Percentiles rank a stretch among this genome's conserved stretches.
These are phyloP conservation scores for Aspidoscelis tigris DNA, from an alignment of 2,113 vertebrate genomes.

Conservation along the genomic window DNA sequence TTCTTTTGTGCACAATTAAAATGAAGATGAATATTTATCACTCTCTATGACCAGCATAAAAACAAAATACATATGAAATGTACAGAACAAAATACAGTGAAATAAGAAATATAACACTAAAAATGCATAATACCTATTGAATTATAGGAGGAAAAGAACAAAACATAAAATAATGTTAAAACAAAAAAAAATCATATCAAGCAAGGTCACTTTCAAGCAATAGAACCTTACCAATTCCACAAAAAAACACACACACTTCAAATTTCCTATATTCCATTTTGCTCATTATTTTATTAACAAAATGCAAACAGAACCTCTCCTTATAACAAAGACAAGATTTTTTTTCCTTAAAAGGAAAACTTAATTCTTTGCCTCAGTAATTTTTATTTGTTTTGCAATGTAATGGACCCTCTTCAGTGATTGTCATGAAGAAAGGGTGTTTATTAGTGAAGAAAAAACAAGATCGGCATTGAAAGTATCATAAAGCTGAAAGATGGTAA, in stretches of 20 bases:
- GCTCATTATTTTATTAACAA: background rate
- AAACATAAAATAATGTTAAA: too few species aligned
- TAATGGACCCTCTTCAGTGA: background rate
- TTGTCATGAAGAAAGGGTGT: background rate
- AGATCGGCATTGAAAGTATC: background rate
- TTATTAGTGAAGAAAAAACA: constrained; percentile 7
- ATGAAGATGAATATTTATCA: too few species aligned
- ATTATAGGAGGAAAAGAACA: too few species aligned
- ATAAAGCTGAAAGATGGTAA: constrained; percentile 14
- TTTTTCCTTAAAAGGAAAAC: background rate
- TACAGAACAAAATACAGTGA: too few species aligned
- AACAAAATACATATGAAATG: too few species aligned
- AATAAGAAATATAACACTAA: too few species aligned
- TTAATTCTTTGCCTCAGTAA: constrained; percentile 2
- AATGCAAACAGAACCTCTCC: background rate
- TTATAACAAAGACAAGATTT: background rate
- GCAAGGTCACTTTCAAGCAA: too few species aligned
- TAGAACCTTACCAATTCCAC: too few species aligned
- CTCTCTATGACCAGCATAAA: too few species aligned
- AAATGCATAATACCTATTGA: too few species aligned
- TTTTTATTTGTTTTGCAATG: background rate
- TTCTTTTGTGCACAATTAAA: background rate
- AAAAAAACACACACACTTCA: too few species aligned
- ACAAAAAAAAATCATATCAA: too few species aligned
- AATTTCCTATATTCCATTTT: background rate